phyloP scores from a whole-genome alignment of 2,797 vertebrate genomes.

The Decapterus maruadsi region DNA sequence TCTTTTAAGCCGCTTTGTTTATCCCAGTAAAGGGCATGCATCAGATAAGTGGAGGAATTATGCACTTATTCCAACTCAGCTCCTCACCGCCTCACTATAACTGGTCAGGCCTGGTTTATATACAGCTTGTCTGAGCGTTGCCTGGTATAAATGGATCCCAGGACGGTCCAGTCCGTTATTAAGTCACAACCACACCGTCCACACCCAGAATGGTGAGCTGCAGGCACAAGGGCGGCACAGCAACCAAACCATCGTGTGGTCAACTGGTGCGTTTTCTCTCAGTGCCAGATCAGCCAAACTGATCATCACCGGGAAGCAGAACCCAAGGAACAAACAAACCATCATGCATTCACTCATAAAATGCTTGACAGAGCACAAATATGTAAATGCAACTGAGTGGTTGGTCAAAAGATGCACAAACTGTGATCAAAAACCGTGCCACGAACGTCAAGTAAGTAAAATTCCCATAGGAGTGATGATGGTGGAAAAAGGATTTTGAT shows the following conservation, averaged over 20 bases:
- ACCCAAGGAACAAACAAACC: background rate
- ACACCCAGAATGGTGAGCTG: slow-evolving; percentile 74
- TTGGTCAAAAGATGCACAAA: background rate
- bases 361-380: background rate
- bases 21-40: slow-evolving; percentile 30
- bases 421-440: background rate
- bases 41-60: slow-evolving; percentile 37
- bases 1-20: background rate
- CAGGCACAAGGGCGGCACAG: slow-evolving; percentile 46
- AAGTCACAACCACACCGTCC: slow-evolving; percentile 78
- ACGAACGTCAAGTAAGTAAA: background rate
- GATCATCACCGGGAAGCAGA: slow-evolving; percentile 40
- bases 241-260: slow-evolving; percentile 64
- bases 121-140: slow-evolving; percentile 54
- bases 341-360: slow-evolving; percentile 2
- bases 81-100: slow-evolving; percentile 31
- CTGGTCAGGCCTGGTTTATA: slow-evolving; percentile 61
- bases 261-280: slow-evolving; percentile 41
- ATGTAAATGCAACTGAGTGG: background rate
- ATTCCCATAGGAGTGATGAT: background rate
- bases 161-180: slow-evolving; percentile 78
- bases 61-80: slow-evolving; percentile 25
- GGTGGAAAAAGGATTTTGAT: background rate
- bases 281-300: slow-evolving; percentile 39
- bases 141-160: slow-evolving; percentile 75